These are phyloP conservation scores for Grammatotria lemairii DNA, from an alignment of 2,113 vertebrate genomes.

Conservation along the genomic window DNA sequence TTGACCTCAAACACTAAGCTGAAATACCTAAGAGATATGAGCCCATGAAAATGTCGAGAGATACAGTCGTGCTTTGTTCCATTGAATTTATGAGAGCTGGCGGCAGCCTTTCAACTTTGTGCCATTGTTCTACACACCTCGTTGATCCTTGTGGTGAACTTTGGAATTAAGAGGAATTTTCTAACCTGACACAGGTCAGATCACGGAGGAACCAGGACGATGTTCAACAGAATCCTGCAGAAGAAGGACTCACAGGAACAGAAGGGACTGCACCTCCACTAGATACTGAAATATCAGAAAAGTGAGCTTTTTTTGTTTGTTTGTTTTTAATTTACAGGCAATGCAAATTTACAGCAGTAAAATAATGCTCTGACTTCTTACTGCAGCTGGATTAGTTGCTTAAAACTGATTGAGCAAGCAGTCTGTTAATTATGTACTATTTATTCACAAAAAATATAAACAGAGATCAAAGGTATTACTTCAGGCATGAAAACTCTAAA, in stretches of 20 bases:
- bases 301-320: constrained; percentile 31
- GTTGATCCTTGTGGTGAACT: neutral
- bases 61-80: neutral
- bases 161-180: neutral
- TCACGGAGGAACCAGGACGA: constrained; percentile 42
- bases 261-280: constrained; percentile 44
- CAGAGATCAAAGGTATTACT: neutral
- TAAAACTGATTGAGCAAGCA: neutral
- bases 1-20: neutral
- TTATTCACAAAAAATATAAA: neutral
- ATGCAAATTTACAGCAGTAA: neutral
- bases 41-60: neutral
- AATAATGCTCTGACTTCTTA: neutral
- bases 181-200: constrained; percentile 41
- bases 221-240: constrained; percentile 27
- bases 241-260: constrained; percentile 35
- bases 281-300: constrained; percentile 63
- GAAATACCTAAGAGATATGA: neutral
- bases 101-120: neutral
- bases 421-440: neutral
- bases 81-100: neutral
- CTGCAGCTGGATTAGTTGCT: neutral
- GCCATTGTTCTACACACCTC: neutral
- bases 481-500: neutral
- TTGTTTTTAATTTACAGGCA: neutral